These are phyloP conservation scores for Calliopum simillimum DNA, from an alignment of 2,888 invertebrate genomes.

Conservation along the genomic window DNA sequence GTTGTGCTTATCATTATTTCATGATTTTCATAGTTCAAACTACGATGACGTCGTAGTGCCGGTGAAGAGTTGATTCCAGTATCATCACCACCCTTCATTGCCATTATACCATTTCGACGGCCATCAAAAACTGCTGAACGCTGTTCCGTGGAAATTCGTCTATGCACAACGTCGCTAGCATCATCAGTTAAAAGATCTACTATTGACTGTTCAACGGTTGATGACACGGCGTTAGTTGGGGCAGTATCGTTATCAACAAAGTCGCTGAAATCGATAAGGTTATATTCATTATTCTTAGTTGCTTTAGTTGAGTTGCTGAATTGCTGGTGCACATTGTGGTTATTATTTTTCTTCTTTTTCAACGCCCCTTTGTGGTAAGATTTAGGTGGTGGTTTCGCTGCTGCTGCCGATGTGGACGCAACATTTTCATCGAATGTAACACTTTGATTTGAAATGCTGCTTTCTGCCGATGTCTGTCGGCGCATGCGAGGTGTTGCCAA, in stretches of 20 bases:
- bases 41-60: slow-evolving; percentile 60
- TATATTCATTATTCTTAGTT: slow-evolving; percentile 42
- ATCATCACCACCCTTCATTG: slow-evolving; percentile 47
- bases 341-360: slow-evolving; percentile 50
- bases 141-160: slow-evolving; percentile 62
- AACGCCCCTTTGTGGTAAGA: slow-evolving; percentile 44
- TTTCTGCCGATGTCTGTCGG: slow-evolving; percentile 67
- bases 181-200: slow-evolving; percentile 55
- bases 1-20: slow-evolving; percentile 60
- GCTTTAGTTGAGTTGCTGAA: background rate
- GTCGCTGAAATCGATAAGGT: slow-evolving; percentile 65
- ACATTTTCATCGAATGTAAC: slow-evolving; percentile 61
- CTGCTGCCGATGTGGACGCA: background rate
- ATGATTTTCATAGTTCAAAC: slow-evolving; percentile 66
- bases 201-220: slow-evolving; percentile 39
- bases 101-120: slow-evolving; percentile 66
- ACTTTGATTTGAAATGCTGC: slow-evolving; percentile 67
- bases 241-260: slow-evolving; percentile 56
- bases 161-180: slow-evolving; percentile 55
- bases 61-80: slow-evolving; percentile 38
- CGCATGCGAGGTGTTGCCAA: slow-evolving; percentile 60
- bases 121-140: slow-evolving; percentile 64
- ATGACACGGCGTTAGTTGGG: slow-evolving; percentile 13
- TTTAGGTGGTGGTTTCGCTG: slow-evolving; percentile 20
- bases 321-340: slow-evolving; percentile 6